Base-by-base conservation (phyloP, 2,888 invertebrate species). In the Heliconius cydno region DNA sequence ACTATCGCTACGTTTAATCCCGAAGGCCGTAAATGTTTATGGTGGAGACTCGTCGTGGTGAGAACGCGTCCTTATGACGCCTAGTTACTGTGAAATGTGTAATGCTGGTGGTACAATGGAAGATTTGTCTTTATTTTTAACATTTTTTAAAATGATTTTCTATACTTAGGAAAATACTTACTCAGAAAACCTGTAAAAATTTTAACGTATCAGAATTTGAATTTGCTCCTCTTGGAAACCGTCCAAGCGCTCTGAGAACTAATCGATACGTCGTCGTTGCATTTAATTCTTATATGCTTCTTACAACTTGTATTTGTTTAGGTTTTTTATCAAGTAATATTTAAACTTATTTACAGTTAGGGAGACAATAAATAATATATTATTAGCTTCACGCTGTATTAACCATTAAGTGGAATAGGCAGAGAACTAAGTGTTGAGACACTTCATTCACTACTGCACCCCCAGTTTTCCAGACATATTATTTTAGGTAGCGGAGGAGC, bases 21-120 rank as follows among this genome's bases (percentile, higher is more conserved):
- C 86, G 87, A 83, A 87, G 88, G 85, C 94, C 94, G 93, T 94
- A 94, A 95, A 94, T 90, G 91, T 94, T 94, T 95, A 95, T 92
- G 94, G 92, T 82, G 87, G 86, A 84, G 90, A 90, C 92, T 92
- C 88, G 91, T 87, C 88, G 92, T 90, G 92, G 91, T 91, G 90
- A 87, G 90, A 91, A 92, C 90, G 90, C 92, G 92, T 88, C 92
- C 93, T 90, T 90, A 91, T 90, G 94, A 91, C 94, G 94, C 92
- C 92, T 90, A 85, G 88, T 86, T 86, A 87, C 87, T 92, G 92
- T 88, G 91, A 90, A 91, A 85, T 84, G 22, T 76, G 15, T 87
- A 82, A 89, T 81, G 85, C 2, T 80, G 65, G 85, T 6, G 86
- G 22, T 77, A 88, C 87, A 92, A 80, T 84, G 82, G 82, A 87